Percentiles rank a stretch among this genome's conserved stretches.
Evolutionary conservation across 2,797 vertebrate genomes (phyloP).

Genomic region (Melanotaenia parkinsoni): DNA sequence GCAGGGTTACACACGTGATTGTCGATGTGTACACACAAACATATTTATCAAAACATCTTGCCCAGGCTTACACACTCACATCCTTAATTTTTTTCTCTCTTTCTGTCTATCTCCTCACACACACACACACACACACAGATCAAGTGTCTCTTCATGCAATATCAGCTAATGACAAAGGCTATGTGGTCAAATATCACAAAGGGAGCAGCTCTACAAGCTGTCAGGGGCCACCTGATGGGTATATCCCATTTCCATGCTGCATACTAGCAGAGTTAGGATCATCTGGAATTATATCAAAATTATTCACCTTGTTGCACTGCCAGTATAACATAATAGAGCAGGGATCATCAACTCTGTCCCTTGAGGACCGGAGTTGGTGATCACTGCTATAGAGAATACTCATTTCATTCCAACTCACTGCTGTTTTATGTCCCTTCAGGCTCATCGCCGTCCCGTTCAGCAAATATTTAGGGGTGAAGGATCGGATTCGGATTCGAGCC

Average conservation of each 20-base stretch:
- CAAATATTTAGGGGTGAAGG: slow-evolving; percentile 83
- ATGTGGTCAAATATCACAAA: slow-evolving; percentile 49
- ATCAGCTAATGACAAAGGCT: slow-evolving; percentile 47
- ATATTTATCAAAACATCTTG: slow-evolving; percentile 26
- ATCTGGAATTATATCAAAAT: slow-evolving; percentile 33
- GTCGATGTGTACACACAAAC: neutral
- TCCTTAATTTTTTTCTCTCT: slow-evolving; percentile 2
- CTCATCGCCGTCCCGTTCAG: slow-evolving; percentile 86
- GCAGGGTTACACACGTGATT: slow-evolving; percentile 58
- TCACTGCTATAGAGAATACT: neutral
- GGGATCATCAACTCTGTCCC: no score
- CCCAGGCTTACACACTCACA: neutral
- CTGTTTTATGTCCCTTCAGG: slow-evolving; percentile 71
- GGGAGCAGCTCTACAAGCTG: slow-evolving; percentile 47
- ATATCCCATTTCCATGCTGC: slow-evolving; percentile 35
- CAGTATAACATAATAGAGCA: neutral
- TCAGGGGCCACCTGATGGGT: slow-evolving; percentile 32
- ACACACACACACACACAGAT: slow-evolving; percentile 36
- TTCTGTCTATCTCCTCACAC: slow-evolving; percentile 21
- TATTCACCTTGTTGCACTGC: slow-evolving; percentile 4
- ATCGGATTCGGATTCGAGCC: slow-evolving; percentile 74
- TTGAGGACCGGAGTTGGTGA: no score
- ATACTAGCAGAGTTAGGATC: neutral
- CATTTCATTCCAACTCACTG: neutral
- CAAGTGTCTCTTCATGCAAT: slow-evolving; percentile 58